Evolutionary conservation across 2,797 vertebrate species (phyloP).

Genomic region (Rhynchotus rufescens): DNA sequence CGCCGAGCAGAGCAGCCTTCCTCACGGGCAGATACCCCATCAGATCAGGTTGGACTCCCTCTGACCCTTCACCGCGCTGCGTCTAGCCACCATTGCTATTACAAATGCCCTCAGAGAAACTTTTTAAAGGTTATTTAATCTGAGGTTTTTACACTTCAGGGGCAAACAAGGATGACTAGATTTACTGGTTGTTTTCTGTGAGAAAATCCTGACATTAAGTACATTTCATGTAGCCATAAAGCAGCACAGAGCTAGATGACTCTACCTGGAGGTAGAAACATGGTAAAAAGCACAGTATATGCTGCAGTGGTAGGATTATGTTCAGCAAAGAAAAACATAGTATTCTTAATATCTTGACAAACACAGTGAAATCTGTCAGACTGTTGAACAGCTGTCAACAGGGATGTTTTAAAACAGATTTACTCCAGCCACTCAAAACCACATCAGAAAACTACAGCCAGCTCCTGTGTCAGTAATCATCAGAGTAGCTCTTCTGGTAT

Average conservation of each 20-base stretch:
- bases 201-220: neutral
- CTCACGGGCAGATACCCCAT: constrained; percentile 89
- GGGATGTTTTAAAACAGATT: neutral
- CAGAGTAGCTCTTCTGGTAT: neutral
- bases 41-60: constrained; percentile 81
- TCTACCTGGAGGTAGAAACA: neutral
- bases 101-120: constrained; percentile 20
- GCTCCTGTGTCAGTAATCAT: neutral
- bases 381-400: neutral
- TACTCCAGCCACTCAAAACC: neutral
- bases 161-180: neutral
- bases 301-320: neutral
- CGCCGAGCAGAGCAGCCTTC: constrained; percentile 90
- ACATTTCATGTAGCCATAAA: neutral
- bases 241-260: neutral
- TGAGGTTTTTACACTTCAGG: neutral
- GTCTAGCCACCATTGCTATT: constrained; percentile 6
- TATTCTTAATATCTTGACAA: neutral
- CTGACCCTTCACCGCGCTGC: neutral
- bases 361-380: neutral
- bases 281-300: neutral
- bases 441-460: neutral
- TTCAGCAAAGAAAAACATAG: neutral
- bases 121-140: neutral
- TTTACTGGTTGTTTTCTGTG: neutral